Conservation (phyloP, 2,888 invertebrate genomes). For the Oscheius sp. region DNA sequence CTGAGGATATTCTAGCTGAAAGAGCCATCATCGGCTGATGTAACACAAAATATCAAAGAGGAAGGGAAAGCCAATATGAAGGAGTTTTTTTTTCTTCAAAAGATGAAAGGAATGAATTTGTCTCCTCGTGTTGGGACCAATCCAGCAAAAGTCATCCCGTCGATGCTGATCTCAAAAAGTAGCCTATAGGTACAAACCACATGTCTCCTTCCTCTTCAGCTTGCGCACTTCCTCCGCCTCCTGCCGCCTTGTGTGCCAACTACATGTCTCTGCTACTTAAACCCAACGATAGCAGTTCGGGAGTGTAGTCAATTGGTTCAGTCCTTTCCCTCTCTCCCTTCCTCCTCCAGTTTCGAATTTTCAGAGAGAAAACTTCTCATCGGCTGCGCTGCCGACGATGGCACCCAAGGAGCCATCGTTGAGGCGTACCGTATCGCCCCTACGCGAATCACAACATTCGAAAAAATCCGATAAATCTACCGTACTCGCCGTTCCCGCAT, state of each 20-base stretch:
- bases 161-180: neutral
- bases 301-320: neutral
- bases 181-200: slow-evolving; percentile 16
- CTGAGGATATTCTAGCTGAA: no score
- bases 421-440: slow-evolving; percentile 9
- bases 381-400: slow-evolving; percentile 1
- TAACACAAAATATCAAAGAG: no score
- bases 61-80: no score
- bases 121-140: no score
- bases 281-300: neutral
- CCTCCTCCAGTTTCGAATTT: neutral
- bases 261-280: slow-evolving; percentile 26
- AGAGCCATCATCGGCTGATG: no score
- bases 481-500: slow-evolving; percentile 25
- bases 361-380: slow-evolving; percentile 6
- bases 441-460: slow-evolving; percentile 23
- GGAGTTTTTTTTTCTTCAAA: no score
- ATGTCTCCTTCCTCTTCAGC: neutral
- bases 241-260: slow-evolving; percentile 27
- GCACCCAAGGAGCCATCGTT: slow-evolving; percentile 28
- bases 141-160: neutral
- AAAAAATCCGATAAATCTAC: slow-evolving; percentile 29
- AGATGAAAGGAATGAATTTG: no score
- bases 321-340: neutral
- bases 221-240: slow-evolving; percentile 13